Evolutionary conservation across 2,113 vertebrate genomes (phyloP), one percentile per base, ranked within the genome.

Genomic region (Gobiocypris rarus): DNA sequence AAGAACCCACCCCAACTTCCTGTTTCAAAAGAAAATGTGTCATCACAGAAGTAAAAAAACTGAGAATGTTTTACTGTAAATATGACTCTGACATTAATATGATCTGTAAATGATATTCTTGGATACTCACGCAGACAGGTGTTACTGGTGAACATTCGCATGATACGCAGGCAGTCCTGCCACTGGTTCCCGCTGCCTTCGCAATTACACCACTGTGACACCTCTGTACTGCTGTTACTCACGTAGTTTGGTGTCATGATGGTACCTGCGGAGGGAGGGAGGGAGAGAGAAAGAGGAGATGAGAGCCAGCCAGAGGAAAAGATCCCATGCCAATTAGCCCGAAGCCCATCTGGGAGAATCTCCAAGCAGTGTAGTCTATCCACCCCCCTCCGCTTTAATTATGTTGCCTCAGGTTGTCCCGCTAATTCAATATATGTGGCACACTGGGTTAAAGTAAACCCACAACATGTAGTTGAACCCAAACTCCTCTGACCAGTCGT

Each of bases 181-280:
- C 95, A 96, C 89, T 95, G 93, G 87, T 99, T 99, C 54, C 97
- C 97, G 1, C 96, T 99, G 88, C 95, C 96, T 76, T 96, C 94
- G 88, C 98, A 99, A 4, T 94, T 95, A 45, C 98, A 99, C 95
- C 96, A 97, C 90, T 98, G 92, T 1, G 97, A 95, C 81, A 97
- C 94, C 0, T 96, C 95, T 67, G 92, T 91, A 2, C 95, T 98
- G 91, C 92, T 91, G 88, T 96, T 97, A 83, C 95, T 96, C 89
- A 98, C 75, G 34, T 98, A 99, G 94, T 99, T 99, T 74, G 98
- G 97, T 7, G 98, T 99, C 96, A 99, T 96, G 82, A 93, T 91
- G 8, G 97, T 99, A 15, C 98, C 98, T 99, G 82, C 14, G 31
- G 56, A 54, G n/a, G 52, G 13, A 34, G 4, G 15, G 24, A 81